Percentiles rank a stretch among this genome's conserved stretches.
Evolutionary conservation across 2,797 vertebrate species (phyloP).

Genomic region (Tamandua tetradactyla): DNA sequence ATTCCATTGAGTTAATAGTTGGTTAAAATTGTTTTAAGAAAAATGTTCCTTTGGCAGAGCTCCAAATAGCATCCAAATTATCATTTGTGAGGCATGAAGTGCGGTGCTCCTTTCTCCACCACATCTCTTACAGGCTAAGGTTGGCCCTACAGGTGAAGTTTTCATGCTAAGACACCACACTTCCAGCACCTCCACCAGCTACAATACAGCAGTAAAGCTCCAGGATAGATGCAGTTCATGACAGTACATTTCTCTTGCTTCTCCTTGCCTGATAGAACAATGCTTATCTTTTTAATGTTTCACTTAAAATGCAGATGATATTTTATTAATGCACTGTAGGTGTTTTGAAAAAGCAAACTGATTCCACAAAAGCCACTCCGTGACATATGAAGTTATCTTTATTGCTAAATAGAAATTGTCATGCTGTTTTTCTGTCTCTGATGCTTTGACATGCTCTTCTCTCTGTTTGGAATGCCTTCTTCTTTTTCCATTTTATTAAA

Average conservation of each 20-base stretch:
- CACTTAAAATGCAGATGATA: conserved; percentile 36
- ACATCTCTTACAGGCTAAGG: background rate
- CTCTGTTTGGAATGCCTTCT: background rate
- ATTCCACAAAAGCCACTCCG: background rate
- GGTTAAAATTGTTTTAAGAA: conserved; percentile 45
- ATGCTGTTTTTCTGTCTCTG: background rate
- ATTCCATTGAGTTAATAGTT: conserved; percentile 59
- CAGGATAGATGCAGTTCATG: background rate
- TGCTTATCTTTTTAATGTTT: background rate
- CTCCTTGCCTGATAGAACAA: background rate
- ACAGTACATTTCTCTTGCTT: conserved; percentile 5
- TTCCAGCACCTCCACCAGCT: accelerated
- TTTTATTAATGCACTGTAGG: background rate
- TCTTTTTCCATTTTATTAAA: background rate
- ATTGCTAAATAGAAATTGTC: background rate
- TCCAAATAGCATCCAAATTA: conserved; percentile 41
- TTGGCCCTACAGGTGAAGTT: background rate
- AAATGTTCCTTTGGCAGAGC: background rate
- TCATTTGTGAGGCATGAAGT: background rate
- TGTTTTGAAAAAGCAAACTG: background rate
- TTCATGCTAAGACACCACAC: background rate
- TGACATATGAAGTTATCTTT: background rate
- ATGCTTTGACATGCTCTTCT: background rate
- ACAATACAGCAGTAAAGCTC: background rate
- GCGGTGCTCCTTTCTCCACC: background rate